phyloP scores from a whole-genome alignment of 1,140 invertebrate genomes.

The Brachionus calyciflorus region DNA sequence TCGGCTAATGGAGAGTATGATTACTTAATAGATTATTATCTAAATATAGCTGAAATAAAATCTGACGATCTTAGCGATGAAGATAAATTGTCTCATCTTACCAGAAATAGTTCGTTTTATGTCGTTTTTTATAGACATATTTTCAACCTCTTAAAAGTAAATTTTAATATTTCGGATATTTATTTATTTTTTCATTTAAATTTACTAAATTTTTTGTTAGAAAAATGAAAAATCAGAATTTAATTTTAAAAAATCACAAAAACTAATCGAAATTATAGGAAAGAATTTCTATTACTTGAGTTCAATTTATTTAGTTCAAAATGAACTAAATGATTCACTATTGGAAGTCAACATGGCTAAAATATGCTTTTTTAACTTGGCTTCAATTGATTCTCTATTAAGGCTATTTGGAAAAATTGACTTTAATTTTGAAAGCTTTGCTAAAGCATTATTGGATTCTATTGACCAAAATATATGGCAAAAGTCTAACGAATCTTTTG shows the following conservation, averaged over 20 bases:
- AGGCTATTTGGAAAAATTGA: neutral
- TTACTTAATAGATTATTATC: slow-evolving; percentile 5
- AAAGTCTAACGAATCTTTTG: neutral
- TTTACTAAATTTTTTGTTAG: neutral
- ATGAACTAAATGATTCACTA: neutral
- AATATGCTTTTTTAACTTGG: slow-evolving; percentile 6
- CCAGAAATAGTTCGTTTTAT: slow-evolving; percentile 13
- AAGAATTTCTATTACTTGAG: slow-evolving; percentile 5
- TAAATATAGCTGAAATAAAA: slow-evolving; percentile 1
- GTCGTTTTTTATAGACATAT: neutral
- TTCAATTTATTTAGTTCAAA: neutral
- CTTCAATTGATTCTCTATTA: neutral
- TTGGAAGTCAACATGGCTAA: neutral
- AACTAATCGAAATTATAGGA: neutral
- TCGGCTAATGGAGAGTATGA: neutral
- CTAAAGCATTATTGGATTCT: neutral
- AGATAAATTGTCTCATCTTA: neutral
- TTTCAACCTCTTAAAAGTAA: slow-evolving; percentile 24
- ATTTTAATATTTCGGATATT: neutral
- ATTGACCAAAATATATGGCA: slow-evolving; percentile 25
- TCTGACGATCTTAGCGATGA: neutral
- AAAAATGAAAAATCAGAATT: slow-evolving; percentile 5
- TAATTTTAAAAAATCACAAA: neutral
- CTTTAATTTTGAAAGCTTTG: neutral
- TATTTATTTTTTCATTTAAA: neutral